phyloP scores from a whole-genome alignment of 2,797 vertebrate genomes.

The Pachyuromys duprasi region DNA sequence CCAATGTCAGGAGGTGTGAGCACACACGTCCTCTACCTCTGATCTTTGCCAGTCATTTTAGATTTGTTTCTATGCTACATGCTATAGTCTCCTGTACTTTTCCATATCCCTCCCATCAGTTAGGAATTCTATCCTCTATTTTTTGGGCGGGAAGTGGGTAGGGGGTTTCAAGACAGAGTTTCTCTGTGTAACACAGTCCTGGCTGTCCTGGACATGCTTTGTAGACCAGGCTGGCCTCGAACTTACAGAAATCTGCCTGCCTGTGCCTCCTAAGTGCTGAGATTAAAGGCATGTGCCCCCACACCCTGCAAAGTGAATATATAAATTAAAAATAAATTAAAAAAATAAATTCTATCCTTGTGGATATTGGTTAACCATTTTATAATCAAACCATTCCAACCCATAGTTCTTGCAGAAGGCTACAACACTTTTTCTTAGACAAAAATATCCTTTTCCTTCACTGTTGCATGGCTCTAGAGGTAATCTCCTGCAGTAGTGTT shows the following conservation, averaged over 20 bases:
- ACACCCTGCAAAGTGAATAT: too few relatives aligned
- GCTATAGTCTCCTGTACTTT: neutral
- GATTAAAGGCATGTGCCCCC: too few relatives aligned
- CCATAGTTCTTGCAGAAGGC: neutral
- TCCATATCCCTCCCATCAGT: neutral
- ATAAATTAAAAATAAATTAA: too few relatives aligned
- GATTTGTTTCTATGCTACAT: neutral
- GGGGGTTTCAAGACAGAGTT: too few relatives aligned
- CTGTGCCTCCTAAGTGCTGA: too few relatives aligned
- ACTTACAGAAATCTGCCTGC: too few relatives aligned
- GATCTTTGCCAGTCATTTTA: neutral
- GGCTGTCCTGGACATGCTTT: too few relatives aligned
- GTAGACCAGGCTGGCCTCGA: too few relatives aligned
- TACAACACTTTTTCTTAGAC: neutral
- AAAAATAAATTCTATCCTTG: neutral
- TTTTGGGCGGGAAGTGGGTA: too few relatives aligned
- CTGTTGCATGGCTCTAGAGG: neutral
- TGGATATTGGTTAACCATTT: constrained; percentile 9
- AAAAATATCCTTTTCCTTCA: constrained; percentile 8
- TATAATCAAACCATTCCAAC: neutral
- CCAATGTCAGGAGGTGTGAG: neutral
- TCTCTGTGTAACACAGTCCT: too few relatives aligned
- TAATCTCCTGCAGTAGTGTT: neutral
- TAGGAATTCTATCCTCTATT: neutral
- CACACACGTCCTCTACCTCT: neutral